These are phyloP conservation scores for Otis tarda DNA, from an alignment of 2,113 vertebrate species.

Conservation along the genomic window DNA sequence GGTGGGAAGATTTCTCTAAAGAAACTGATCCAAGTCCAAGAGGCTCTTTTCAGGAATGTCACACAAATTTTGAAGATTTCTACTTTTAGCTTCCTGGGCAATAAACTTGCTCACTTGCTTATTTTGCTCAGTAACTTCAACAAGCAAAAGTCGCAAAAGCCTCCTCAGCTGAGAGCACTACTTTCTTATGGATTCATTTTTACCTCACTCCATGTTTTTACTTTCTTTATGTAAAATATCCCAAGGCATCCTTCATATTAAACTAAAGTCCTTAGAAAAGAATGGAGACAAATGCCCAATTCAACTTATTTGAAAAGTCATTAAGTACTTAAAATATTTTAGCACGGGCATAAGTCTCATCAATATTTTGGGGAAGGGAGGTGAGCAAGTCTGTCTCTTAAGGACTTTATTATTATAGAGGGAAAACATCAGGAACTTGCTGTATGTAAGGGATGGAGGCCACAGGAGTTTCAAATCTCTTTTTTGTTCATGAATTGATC, in stretches of 20 bases:
- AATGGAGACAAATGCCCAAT: background rate
- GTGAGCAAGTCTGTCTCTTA: background rate
- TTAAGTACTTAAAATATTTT: background rate
- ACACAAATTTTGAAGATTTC: background rate
- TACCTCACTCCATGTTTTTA: background rate
- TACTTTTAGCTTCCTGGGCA: background rate
- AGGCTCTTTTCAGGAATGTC: background rate
- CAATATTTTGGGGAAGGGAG: background rate
- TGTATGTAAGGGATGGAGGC: conserved; percentile 28
- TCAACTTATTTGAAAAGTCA: background rate
- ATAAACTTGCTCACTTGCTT: background rate
- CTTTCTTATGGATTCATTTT: background rate
- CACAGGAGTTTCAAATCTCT: background rate
- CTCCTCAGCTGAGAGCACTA: background rate
- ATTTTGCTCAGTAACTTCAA: background rate
- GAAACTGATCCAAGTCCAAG: background rate
- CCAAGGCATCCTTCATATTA: background rate
- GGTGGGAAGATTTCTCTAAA: background rate
- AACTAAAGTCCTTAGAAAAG: background rate
- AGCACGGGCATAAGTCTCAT: background rate
- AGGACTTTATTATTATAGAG: background rate
- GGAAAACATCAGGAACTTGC: background rate
- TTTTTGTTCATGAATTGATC: conserved; percentile 46
- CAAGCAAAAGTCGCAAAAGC: background rate
- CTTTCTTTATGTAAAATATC: background rate